Conservation (phyloP, 30 jellyfish, hydroid and myxozoan genomes). For the Turritopsis rubra region DNA sequence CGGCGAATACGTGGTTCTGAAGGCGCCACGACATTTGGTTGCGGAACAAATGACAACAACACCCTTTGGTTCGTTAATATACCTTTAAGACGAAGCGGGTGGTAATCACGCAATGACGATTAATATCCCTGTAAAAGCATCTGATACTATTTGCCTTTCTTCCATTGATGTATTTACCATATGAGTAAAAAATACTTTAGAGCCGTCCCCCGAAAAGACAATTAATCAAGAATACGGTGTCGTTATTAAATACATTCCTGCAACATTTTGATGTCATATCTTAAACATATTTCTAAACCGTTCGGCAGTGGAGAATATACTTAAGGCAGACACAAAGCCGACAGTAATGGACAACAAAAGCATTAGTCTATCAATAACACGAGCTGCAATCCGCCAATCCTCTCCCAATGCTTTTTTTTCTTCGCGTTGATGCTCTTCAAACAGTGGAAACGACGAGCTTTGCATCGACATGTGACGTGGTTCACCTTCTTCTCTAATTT, state of each 20-base stretch:
- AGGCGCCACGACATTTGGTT: neutral
- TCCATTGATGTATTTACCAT: neutral
- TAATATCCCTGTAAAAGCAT: no score
- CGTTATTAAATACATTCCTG: neutral
- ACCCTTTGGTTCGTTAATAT: neutral
- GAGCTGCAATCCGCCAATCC: constrained; percentile 85
- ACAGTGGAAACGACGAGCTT: constrained; percentile 8
- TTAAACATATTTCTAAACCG: constrained; percentile 61
- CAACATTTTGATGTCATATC: neutral
- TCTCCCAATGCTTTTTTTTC: constrained; percentile 45
- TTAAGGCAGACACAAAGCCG: constrained; percentile 80
- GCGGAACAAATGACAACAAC: neutral
- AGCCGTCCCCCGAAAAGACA: neutral
- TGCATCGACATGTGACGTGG: neutral
- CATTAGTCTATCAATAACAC: constrained; percentile 71
- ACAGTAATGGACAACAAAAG: constrained; percentile 49
- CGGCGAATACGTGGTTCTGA: no score
- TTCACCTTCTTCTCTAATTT: neutral
- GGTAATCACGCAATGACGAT: no score
- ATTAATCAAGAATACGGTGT: neutral
- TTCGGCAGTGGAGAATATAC: constrained; percentile 58
- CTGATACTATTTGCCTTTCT: no score
- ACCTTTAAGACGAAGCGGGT: no score
- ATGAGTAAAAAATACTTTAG: neutral
- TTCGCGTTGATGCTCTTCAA: neutral